Percentiles rank a stretch among this genome's conserved stretches.
These are phyloP conservation scores for Desoria tigrina DNA, from an alignment of 2,888 invertebrate genomes.

Conservation along the genomic window DNA sequence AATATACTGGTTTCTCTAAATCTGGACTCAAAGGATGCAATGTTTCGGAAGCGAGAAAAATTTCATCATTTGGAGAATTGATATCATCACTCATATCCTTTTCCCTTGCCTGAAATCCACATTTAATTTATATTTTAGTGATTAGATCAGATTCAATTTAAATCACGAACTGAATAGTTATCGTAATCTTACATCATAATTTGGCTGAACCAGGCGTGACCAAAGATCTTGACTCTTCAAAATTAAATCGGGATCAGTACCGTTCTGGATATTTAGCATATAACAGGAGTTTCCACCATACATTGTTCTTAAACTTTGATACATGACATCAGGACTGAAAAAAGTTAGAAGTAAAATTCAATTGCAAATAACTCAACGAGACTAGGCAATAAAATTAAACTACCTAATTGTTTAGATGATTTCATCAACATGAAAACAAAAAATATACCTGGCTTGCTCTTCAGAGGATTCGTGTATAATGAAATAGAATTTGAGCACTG, in stretches of 20 bases:
- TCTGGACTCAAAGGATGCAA: conserved; percentile 51
- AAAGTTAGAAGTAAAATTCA: conserved; percentile 54
- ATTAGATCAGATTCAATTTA: no score
- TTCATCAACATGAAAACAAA: no score
- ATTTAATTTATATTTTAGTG: no score
- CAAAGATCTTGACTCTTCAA: background rate
- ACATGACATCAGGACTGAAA: conserved; percentile 75
- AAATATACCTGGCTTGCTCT: conserved; percentile 66
- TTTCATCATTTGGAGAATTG: conserved; percentile 14
- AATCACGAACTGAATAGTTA: no score
- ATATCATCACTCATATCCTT: conserved; percentile 1
- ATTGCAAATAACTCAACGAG: no score
- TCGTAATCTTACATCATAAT: no score
- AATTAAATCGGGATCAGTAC: background rate
- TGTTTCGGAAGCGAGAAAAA: conserved; percentile 33
- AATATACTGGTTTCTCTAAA: conserved; percentile 24
- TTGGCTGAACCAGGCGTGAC: no score
- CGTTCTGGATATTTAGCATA: conserved; percentile 69
- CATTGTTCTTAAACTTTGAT: conserved; percentile 79
- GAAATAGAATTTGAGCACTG: conserved; percentile 84
- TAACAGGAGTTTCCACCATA: conserved; percentile 88
- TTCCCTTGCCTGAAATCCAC: background rate
- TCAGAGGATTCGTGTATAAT: conserved; percentile 72
- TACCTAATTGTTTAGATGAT: no score
- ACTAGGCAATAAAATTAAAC: background rate